Base-by-base conservation (phyloP, 1,140 invertebrate genomes). In the Temnothorax nylanderi region DNA sequence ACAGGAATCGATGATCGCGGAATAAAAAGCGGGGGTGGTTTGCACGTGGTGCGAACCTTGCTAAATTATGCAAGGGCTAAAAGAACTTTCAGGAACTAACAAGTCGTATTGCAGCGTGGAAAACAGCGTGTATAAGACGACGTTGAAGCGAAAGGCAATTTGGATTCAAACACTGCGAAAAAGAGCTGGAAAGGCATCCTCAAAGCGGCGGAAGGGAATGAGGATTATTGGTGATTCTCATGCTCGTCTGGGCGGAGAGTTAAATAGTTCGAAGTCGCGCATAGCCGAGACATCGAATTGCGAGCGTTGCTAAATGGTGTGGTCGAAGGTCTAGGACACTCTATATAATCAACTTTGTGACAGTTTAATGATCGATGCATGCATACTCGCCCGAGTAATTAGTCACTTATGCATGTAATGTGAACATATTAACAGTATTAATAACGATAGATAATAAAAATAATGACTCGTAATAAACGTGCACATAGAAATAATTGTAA, bases 241-340 rank as follows among this genome's bases (percentile, higher is more conserved):
- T 26, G 88, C 58, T 84, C 77, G 78, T 85, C 78, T 90, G 60
- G 60, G 51, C 74, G 77, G 47, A 87, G 65, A 56, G 77, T 64
- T 78, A 75, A 65, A 71, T 82, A 88, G 86, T 89, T 49, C 69
- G 62, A 49, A 77, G 44, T 44, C 71, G 37, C 32, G 7, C 54
- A 78, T 76, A 90, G 85, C 16, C 72, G 64, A 71, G 82, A 82
- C 77, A 81, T 32, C 54, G 87, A 91, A 91, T 78, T 86, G 89
- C 89, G 56, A 82, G 82, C 87, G 77, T 84, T 62, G 80, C 72
- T 90, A 91, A 91, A 90, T 85, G 86, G 62, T 26, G 56, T 34
- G 76, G 41, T 91, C 65, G 85, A 91, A 91, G 90, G 90, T 91
- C 90, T 88, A 91, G 90, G 89, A 90, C 89, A 89, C 54, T 75